Evolutionary conservation across 2,113 vertebrate species (phyloP), one percentile per base, ranked within the genome.

Genomic region (Labeo catla): DNA sequence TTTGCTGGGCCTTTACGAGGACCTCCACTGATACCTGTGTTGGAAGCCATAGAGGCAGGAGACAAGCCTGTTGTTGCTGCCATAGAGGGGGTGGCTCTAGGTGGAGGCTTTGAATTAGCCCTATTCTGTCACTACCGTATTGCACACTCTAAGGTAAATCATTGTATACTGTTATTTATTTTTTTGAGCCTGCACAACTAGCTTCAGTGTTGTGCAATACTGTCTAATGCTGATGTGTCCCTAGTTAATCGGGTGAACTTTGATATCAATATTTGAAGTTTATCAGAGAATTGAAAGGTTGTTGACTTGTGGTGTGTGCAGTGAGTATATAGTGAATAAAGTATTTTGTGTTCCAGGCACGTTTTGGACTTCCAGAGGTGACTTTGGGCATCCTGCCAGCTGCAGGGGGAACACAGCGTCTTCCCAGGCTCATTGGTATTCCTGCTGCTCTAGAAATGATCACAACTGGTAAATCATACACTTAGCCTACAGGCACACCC

Each of bases 81-180:
- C 70, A 97, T 99, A 65, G 96, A 99, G 85, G 96, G 96, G 0
- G 0, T 95, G 4, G 98, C 98, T 50, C 85, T 99, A 1, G 98
- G 98, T 28, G 98, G 98, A 47, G 98, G 96, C 8, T 93, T 99
- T 8, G 98, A 99, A 91, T 87, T 99, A 83, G 96, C 97, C 0
- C 94, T 99, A 52, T 95, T 94, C 88, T 99, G 97, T 92, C 98
- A 99, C 92, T 99, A 98, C 89, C 95, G 98, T 49, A 84, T 99
- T 3, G 96, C 96, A 47, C 95, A 97, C 8, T 84, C 87, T 21
- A 93, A 97, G 95, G 98, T 98, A 43, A 89, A 43, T n/a, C 1
- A 28, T 63, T 39, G n/a, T 78, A 6, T 59, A 4, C 39, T 61
- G 36, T 3, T 45, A 5, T 59, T 19, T 59, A 59, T 59, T 59